Percentiles rank a stretch among this genome's conserved stretches.
These are phyloP conservation scores for Gastrophryne carolinensis DNA, from an alignment of 2,797 vertebrate genomes.

Conservation along the genomic window DNA sequence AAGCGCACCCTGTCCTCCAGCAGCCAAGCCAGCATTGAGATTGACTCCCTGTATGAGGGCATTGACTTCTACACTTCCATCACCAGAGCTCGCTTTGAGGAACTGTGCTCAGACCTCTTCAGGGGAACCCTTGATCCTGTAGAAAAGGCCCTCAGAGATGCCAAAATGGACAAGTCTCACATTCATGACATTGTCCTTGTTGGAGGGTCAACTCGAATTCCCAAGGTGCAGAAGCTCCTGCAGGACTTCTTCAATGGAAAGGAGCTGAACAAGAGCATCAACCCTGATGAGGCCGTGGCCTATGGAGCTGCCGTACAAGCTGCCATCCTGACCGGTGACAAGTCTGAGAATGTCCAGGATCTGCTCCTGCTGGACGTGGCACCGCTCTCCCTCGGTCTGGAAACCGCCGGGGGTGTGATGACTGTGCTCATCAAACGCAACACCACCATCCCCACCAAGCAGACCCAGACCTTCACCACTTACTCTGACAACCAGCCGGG, in stretches of 20 bases:
- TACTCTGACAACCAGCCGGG: slow-evolving; percentile 73
- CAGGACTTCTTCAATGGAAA: slow-evolving; percentile 45
- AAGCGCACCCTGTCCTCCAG: slow-evolving; percentile 17
- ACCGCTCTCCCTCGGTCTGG: slow-evolving; percentile 72
- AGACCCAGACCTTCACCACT: slow-evolving; percentile 75
- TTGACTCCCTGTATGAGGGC: slow-evolving; percentile 13
- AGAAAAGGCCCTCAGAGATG: slow-evolving; percentile 43
- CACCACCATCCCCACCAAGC: slow-evolving; percentile 74
- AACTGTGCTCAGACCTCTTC: slow-evolving; percentile 7
- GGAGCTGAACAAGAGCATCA: slow-evolving; percentile 51
- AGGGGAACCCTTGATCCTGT: slow-evolving; percentile 25
- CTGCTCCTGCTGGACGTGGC: slow-evolving; percentile 74
- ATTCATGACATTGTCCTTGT: slow-evolving; percentile 41
- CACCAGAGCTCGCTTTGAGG: slow-evolving; percentile 12
- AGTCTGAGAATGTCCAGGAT: slow-evolving; percentile 69
- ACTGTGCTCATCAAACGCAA: slow-evolving; percentile 71
- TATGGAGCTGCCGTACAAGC: slow-evolving; percentile 42
- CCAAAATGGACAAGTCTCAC: slow-evolving; percentile 49
- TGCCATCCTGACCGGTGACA: slow-evolving; percentile 45
- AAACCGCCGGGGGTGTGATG: slow-evolving; percentile 75
- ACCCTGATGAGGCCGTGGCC: slow-evolving; percentile 50
- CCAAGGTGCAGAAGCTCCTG: slow-evolving; percentile 53
- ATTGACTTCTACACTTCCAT: slow-evolving; percentile 19
- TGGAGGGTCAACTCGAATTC: slow-evolving; percentile 50
- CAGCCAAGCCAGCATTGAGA: slow-evolving; percentile 11